Evolutionary conservation across 30 jellyfish, hydroid and myxozoan species (phyloP), one percentile per base, ranked within the genome.

Genomic region (Pseudorhiza aurosa): DNA sequence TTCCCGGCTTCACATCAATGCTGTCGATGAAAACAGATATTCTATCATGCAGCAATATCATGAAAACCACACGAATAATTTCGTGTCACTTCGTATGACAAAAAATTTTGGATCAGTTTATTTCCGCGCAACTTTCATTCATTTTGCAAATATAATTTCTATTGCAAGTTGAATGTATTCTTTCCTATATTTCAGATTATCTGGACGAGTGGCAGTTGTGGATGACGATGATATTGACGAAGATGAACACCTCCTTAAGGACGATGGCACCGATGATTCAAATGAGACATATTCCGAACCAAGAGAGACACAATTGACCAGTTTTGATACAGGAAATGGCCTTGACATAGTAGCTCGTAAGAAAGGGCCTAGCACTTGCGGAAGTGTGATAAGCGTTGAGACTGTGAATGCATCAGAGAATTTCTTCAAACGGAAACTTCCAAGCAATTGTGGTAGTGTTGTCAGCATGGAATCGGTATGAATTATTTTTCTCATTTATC

Each of bases 401-500:
- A 64, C 77, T 29, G 77, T 64, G 14, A 64, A 64, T 5, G 72
- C 74, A 43, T 15, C 83, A 25, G 80, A 63, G 15, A 2, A 46
- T 44, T 19, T 30, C 8, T 63, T 26, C 58, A 79, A 65, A 50
- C 83, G 77, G 55, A 69, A 78, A 37, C 86, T 90, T 2, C 42
- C 88, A n/a, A 82, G 98, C 68, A 67, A 68, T 42, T 75, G 94
- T 33, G 92, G 96, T 11, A 92, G 98, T 53, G 86, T 92, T 29
- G 92, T 85, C 55, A 85, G 96, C 62, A 63, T 92, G 31, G 98
- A 92, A 81, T 59, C 95, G 80, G 98, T 92, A 77, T 70, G 98
- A 31, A 4, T 50, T 5, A 10, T 36, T 18, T 58, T n/a, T 72
- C 26, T 3, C 10, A 14, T 5, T 4, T n/a, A 8, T 55, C 24